These are phyloP conservation scores for Leptarthrus brevirostris DNA, from an alignment of 2,888 invertebrate genomes.

Conservation along the genomic window DNA sequence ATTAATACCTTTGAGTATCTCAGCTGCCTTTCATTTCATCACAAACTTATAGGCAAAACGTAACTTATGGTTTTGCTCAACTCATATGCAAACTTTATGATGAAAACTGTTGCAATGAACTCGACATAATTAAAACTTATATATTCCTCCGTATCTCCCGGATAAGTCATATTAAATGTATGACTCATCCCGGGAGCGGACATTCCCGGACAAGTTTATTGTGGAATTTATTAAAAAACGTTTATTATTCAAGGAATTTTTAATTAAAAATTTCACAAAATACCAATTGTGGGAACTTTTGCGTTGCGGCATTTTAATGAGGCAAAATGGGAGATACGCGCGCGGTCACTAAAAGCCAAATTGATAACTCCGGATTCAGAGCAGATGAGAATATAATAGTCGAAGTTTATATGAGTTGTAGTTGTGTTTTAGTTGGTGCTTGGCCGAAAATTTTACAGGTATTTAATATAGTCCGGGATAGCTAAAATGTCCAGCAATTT, in stretches of 20 bases:
- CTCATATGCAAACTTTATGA: constrained; percentile 22
- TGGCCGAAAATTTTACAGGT: too few relatives aligned
- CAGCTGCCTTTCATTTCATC: neutral
- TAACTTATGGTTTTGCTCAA: neutral
- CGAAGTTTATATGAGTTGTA: too few relatives aligned
- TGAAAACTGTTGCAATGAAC: constrained; percentile 16
- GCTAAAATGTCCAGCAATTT: too few relatives aligned
- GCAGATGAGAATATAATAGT: too few relatives aligned
- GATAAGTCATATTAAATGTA: constrained; percentile 16
- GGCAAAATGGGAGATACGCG: too few relatives aligned
- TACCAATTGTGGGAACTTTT: neutral
- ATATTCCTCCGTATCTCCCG: constrained; percentile 9
- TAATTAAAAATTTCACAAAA: constrained; percentile 9
- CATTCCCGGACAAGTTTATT: constrained; percentile 13
- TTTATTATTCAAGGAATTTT: constrained; percentile 27
- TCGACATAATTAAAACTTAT: constrained; percentile 29
- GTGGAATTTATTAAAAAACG: constrained; percentile 26
- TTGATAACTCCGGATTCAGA: too few relatives aligned
- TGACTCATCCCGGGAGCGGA: neutral
- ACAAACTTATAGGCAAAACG: neutral
- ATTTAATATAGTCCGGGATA: too few relatives aligned
- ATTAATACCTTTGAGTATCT: neutral
- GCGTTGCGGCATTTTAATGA: neutral
- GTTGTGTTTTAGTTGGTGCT: too few relatives aligned
- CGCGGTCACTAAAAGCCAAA: too few relatives aligned